These are phyloP conservation scores for Calameuta filiformis DNA, from an alignment of 2,888 invertebrate species.

Conservation along the genomic window DNA sequence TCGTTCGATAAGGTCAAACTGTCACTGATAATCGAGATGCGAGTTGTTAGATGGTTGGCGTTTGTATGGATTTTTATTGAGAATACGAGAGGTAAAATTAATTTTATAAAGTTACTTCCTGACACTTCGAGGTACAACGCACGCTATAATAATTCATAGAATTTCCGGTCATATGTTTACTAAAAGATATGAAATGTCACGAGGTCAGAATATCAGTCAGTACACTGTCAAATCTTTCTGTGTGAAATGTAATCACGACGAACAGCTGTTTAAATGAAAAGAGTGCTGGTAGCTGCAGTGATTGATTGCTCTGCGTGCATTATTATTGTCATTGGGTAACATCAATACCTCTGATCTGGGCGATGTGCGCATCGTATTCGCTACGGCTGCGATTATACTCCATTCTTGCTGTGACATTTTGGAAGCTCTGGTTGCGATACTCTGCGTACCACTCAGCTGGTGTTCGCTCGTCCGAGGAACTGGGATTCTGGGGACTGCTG, in stretches of 20 bases:
- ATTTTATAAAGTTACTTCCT: background rate
- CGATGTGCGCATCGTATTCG: constrained; percentile 89
- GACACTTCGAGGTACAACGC: background rate
- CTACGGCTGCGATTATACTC: constrained; percentile 82
- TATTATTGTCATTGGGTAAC: background rate
- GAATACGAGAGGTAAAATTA: background rate
- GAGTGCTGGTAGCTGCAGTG: background rate
- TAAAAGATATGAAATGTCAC: background rate
- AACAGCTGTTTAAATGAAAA: background rate
- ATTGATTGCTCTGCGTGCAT: background rate
- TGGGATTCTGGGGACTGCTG: constrained; percentile 35
- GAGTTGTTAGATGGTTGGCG: background rate
- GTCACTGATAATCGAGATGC: background rate
- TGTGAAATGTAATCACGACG: background rate
- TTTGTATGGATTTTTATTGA: background rate
- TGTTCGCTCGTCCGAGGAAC: constrained; percentile 56
- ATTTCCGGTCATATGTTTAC: background rate
- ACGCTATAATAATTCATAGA: background rate
- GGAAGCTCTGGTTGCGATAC: constrained; percentile 72
- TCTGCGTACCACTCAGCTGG: constrained; percentile 71
- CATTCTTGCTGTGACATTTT: constrained; percentile 75
- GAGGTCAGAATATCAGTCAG: background rate
- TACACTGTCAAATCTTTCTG: background rate
- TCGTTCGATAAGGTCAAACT: background rate
- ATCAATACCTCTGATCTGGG: constrained; percentile 82